These are phyloP conservation scores for Ectropis crepuscularia DNA, from an alignment of 2,888 invertebrate genomes.

Conservation along the genomic window DNA sequence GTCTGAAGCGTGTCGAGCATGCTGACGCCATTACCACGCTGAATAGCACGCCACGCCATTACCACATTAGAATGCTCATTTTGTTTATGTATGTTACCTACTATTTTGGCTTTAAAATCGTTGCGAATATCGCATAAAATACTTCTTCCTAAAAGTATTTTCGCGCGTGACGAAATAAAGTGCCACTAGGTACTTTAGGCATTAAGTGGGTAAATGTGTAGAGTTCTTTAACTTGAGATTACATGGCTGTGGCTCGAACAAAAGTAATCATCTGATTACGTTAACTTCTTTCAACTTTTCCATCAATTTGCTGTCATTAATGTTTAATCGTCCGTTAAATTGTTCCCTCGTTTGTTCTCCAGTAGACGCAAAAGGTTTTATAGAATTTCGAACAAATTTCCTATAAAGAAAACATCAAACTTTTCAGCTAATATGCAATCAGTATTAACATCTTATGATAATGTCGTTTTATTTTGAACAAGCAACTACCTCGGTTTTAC, in stretches of 20 bases:
- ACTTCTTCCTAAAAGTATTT: no score
- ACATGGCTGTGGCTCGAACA: slow-evolving; percentile 12
- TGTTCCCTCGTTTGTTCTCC: slow-evolving; percentile 21
- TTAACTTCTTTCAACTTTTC: slow-evolving; percentile 34
- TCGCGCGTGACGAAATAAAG: no score
- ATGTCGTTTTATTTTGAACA: background rate
- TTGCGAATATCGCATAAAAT: no score
- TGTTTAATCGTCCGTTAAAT: slow-evolving; percentile 34
- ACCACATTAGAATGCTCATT: no score
- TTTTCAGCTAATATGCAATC: slow-evolving; percentile 3
- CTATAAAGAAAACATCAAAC: slow-evolving; percentile 13
- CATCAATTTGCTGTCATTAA: slow-evolving; percentile 35
- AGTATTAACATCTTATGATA: background rate
- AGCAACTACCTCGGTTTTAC: no score
- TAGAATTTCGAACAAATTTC: slow-evolving; percentile 5
- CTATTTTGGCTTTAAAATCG: no score
- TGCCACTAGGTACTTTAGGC: no score
- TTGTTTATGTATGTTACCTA: no score
- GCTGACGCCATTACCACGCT: no score
- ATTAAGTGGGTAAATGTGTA: background rate
- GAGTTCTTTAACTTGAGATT: slow-evolving; percentile 8
- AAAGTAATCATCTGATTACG: slow-evolving; percentile 28
- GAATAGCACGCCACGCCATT: no score
- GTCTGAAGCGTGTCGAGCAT: no score
- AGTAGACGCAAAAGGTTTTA: slow-evolving; percentile 17